Evolutionary conservation across 2,888 invertebrate genomes (phyloP), one percentile per base, ranked within the genome.

Genomic region (Catocala fraxini): DNA sequence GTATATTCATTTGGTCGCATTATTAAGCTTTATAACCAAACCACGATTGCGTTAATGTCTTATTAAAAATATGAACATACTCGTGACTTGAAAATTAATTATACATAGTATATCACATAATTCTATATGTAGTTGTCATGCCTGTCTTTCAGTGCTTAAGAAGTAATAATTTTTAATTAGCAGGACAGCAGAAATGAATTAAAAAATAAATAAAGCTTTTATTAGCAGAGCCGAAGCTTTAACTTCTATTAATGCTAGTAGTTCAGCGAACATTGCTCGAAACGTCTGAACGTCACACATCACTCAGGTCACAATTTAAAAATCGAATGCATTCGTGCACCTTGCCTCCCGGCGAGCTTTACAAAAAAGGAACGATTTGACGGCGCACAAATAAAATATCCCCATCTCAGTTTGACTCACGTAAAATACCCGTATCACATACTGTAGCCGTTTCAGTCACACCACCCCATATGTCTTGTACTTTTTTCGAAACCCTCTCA

Each of bases 301-400:
- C 90, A 89, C 78, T 90, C 90, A 87, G 85, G 83, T 87, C 89
- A 90, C 90, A 89, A 88, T 90, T 90, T 87, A 85, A 87, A 88
- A 91, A 90, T 89, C 89, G 88, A 88, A 88, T 87, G 85, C 80
- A 80, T 80, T 75, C 77, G 73, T 85, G 89, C 93, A 93, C 92
- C 93, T 93, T 92, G 92, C 92, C 90, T 91, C 91, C 91, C 91
- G 89, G 80, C 86, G 88, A 86, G 90, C 88, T 88, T 70, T 88
- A 90, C 86, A 83, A 90, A 92, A 92, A 90, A 91, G 81, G 86
- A 91, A 86, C 85, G 75, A 75, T 77, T 82, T 77, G 73, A 82
- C 79, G 75, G 72, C 83, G 84, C 86, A 71, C 70, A 88, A 89
- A 88, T 85, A 84, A 80, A 84, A 79, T 65, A 63, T 47, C 6